A percentile compares a stretch with the other conserved stretches of the same genome.
These are phyloP conservation scores for Macquaria ambigua DNA, from an alignment of 2,113 vertebrate species.

Conservation along the genomic window DNA sequence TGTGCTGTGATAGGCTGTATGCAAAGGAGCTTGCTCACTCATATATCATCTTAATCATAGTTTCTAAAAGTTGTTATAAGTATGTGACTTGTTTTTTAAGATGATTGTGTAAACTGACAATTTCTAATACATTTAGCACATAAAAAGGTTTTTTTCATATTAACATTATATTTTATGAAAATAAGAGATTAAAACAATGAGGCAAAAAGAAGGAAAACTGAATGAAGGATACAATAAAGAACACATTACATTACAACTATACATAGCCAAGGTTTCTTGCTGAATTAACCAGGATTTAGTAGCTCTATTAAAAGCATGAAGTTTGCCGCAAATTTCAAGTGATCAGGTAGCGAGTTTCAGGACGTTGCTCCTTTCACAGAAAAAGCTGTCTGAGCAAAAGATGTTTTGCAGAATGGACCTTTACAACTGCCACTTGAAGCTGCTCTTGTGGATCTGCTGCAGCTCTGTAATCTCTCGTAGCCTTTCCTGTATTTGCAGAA, in stretches of 20 bases:
- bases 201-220: too few species aligned
- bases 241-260: too few species aligned
- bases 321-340: too few species aligned
- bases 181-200: too few species aligned
- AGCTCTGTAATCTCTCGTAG: background rate
- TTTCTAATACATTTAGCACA: background rate
- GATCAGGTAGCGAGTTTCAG: too few species aligned
- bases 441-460: background rate
- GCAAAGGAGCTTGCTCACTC: constrained; percentile 25
- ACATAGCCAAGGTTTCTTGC: too few species aligned
- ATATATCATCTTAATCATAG: constrained; percentile 14
- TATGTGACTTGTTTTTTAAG: background rate
- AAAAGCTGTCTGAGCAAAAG: background rate
- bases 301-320: too few species aligned
- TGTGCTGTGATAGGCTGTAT: constrained; percentile 38
- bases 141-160: background rate
- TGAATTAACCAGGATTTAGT: too few species aligned
- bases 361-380: background rate
- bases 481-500: background rate
- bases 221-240: too few species aligned
- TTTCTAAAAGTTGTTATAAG: constrained; percentile 19
- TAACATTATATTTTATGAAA: too few species aligned
- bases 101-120: background rate
- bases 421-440: constrained; percentile 2
- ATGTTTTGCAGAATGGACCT: background rate